phyloP scores from a whole-genome alignment of 2,888 invertebrate genomes.

The Lepidocyrtoides sp. region DNA sequence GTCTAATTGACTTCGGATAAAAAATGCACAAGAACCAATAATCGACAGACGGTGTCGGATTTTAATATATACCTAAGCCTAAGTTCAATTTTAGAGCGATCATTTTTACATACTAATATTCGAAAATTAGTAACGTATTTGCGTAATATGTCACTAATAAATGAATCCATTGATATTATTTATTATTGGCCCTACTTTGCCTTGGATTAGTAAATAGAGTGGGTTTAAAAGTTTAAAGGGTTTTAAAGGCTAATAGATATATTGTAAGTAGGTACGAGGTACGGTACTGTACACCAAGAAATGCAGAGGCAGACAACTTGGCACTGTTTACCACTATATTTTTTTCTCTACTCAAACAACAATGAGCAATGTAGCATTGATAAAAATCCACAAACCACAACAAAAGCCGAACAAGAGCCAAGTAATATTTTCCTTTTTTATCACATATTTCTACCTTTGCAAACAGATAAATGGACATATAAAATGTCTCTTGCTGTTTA shows the following conservation, averaged over 20 bases:
- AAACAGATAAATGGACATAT: background rate
- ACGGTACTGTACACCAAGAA: background rate
- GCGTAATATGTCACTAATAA: no score
- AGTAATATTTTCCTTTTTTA: background rate
- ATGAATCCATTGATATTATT: no score
- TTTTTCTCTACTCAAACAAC: background rate
- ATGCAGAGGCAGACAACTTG: slow-evolving; percentile 7
- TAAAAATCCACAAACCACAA: background rate
- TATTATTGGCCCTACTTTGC: no score
- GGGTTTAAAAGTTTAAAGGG: no score
- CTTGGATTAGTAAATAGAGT: background rate
- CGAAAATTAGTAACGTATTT: no score
- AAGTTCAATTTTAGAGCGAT: no score
- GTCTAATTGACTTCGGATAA: no score
- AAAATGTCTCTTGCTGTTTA: background rate
- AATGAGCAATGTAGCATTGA: no score
- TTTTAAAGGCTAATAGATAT: background rate
- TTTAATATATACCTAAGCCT: no score
- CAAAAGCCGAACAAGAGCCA: background rate
- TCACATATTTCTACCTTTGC: background rate
- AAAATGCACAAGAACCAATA: no score
- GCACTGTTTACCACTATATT: background rate
- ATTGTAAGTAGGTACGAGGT: background rate
- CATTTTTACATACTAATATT: no score
- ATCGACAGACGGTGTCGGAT: no score